phyloP scores from a whole-genome alignment of 1,140 invertebrate species.

The Zaprionus africanus region DNA sequence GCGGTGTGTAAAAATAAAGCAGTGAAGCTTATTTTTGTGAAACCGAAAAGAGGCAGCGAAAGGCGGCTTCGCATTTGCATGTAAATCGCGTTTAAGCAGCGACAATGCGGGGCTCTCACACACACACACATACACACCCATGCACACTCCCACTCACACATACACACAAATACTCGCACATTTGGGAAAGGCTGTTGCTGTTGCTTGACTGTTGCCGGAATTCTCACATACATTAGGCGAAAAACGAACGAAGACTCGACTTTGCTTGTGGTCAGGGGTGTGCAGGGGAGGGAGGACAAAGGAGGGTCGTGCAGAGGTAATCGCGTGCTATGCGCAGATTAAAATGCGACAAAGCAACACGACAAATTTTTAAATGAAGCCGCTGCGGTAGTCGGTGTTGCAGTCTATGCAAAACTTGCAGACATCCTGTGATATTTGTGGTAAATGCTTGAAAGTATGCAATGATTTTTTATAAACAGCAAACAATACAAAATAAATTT shows the following conservation, averaged over 20 bases:
- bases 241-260: slow-evolving; percentile 28
- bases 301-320: slow-evolving; percentile 41
- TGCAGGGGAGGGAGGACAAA: not conserved
- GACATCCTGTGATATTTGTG: slow-evolving; percentile 17
- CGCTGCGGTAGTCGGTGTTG: slow-evolving; percentile 11
- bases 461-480: not conserved
- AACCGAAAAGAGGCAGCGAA: slow-evolving; percentile 58
- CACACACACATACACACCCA: slow-evolving; percentile 23
- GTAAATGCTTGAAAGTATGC: not conserved
- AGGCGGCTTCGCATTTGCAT: slow-evolving; percentile 64
- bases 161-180: slow-evolving; percentile 5
- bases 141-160: not conserved
- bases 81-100: slow-evolving; percentile 74
- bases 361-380: slow-evolving; percentile 78
- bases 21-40: slow-evolving; percentile 68
- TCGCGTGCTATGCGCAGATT: slow-evolving; percentile 77
- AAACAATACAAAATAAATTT: not conserved
- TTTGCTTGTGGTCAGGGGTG: not conserved
- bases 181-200: slow-evolving; percentile 43
- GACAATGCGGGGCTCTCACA: slow-evolving; percentile 55
- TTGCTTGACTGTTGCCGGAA: slow-evolving; percentile 75
- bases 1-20: slow-evolving; percentile 81
- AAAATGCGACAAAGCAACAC: slow-evolving; percentile 82
- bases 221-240: slow-evolving; percentile 75
- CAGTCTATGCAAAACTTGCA: slow-evolving; percentile 1